phyloP scores from a whole-genome alignment of 2,797 vertebrate genomes.

The Tachyglossus aculeatus region DNA sequence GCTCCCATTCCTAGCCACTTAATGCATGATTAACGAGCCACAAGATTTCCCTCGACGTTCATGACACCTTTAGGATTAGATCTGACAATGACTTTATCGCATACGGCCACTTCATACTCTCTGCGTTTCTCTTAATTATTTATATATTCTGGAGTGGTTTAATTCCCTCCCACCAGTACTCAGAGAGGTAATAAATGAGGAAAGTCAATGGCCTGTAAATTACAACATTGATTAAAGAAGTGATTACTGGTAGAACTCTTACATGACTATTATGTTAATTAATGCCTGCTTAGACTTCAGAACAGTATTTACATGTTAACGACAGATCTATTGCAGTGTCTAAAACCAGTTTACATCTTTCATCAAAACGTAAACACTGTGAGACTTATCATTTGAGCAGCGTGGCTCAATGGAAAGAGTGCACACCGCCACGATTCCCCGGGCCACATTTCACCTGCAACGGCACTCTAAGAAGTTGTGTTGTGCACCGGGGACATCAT shows the following conservation, averaged over 20 bases:
- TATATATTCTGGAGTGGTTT: conserved; percentile 58
- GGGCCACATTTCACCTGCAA: too few relatives aligned
- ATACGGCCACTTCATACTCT: conserved; percentile 47
- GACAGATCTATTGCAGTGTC: conserved; percentile 47
- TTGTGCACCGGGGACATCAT: too few relatives aligned
- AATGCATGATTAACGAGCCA: conserved; percentile 78
- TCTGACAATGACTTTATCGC: conserved; percentile 69
- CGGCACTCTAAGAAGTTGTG: too few relatives aligned
- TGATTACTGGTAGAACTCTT: conserved; percentile 64
- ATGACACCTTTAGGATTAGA: conserved; percentile 75
- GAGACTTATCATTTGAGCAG: too few relatives aligned
- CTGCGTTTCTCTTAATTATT: conserved; percentile 61
- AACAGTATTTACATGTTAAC: conserved; percentile 65
- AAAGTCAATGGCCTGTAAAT: conserved; percentile 76
- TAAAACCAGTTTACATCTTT: conserved; percentile 53
- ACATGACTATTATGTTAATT: conserved; percentile 66
- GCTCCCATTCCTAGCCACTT: conserved; percentile 67
- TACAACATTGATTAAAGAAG: conserved; percentile 78
- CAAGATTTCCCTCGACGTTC: conserved; percentile 74
- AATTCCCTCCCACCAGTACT: conserved; percentile 49
- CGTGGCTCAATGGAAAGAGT: too few relatives aligned
- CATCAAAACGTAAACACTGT: conserved; percentile 52
- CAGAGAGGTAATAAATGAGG: conserved; percentile 68
- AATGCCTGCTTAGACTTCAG: conserved; percentile 59
- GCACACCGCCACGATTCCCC: too few relatives aligned